These are phyloP conservation scores for Nysson spinosus DNA, from an alignment of 2,888 invertebrate species.

Conservation along the genomic window DNA sequence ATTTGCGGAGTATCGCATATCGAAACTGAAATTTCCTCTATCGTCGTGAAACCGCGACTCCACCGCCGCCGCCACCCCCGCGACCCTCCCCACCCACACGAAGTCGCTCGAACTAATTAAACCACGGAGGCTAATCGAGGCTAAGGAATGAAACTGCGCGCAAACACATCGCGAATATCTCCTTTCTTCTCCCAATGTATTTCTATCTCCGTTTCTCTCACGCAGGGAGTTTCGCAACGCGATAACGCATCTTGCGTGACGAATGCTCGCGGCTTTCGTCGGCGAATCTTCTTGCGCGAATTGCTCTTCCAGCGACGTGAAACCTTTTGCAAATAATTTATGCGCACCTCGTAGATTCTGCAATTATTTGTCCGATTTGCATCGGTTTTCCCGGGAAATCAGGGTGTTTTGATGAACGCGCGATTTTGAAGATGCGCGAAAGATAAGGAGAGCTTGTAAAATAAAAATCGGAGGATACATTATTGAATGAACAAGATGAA, in stretches of 20 bases:
- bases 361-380: too few species aligned
- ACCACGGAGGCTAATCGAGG: slow-evolving; percentile 29
- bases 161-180: slow-evolving; percentile 20
- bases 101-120: slow-evolving; percentile 37
- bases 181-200: slow-evolving; percentile 4
- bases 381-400: too few species aligned
- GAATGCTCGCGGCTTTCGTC: slow-evolving; percentile 26
- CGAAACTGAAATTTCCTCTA: not conserved
- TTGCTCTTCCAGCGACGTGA: slow-evolving; percentile 5
- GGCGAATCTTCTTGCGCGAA: slow-evolving; percentile 2
- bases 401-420: too few species aligned
- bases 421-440: too few species aligned
- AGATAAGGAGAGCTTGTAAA: too few species aligned
- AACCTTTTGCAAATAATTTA: slow-evolving; percentile 1
- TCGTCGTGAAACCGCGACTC: slow-evolving; percentile 5
- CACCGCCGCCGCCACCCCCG: too few species aligned
- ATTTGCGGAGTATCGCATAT: not conserved
- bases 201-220: slow-evolving; percentile 23
- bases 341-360: slow-evolving; percentile 5
- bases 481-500: too few species aligned
- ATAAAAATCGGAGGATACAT: too few species aligned
- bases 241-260: slow-evolving; percentile 46
- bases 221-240: slow-evolving; percentile 38
- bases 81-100: too few species aligned
- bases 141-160: slow-evolving; percentile 13